Base-by-base conservation (phyloP, 92 coral and sea anemone genomes). In the Paragorgia papillata region DNA sequence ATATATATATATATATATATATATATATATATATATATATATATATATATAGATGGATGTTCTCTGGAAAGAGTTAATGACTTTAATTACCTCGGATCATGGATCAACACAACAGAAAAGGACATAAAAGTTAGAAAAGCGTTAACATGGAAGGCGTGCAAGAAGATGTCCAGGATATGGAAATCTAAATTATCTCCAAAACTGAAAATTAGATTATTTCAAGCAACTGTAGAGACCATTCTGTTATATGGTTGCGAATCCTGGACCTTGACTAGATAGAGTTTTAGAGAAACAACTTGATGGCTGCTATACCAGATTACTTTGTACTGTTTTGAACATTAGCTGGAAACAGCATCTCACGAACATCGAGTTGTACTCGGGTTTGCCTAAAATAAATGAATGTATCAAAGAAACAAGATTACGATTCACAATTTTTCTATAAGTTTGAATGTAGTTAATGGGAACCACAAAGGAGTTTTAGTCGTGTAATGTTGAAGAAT, bases 241-340 rank as follows among this genome's bases (percentile, higher is more conserved):
- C 86, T 85, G 46, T 82, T 81, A 41, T 85, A 73, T 31, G 85
- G 86, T 12, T 46, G 79, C 30, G 86, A 85, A 57, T 12, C 62
- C 15, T 82, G 78, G 77, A 39, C 83, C 17, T 17, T 46, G 33
- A 61, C 57, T n/a, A n/a, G n/a, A n/a, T 10, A 9, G 57, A 35
- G 69, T 49, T 58, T 60, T 76, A 24, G 69, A 62, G 19, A 76
- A 27, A 27, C 43, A 69, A 27, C 61, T 76, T 15, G 59, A 76
- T 33, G 82, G 73, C 59, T 40, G 37, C 25, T 76, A 76, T 55
- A 76, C 82, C 46, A 22, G 82, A 15, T 0, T 76, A 73, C 73
- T 46, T 60, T 41, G 73, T 21, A 39, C 46, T 9, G 73, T 48
- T 20, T 39, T 76, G 27, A 76, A 76, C 35, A 59, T 76, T 31